phyloP scores from a whole-genome alignment of 2,888 invertebrate genomes.

The Cerastis rubricosa region DNA sequence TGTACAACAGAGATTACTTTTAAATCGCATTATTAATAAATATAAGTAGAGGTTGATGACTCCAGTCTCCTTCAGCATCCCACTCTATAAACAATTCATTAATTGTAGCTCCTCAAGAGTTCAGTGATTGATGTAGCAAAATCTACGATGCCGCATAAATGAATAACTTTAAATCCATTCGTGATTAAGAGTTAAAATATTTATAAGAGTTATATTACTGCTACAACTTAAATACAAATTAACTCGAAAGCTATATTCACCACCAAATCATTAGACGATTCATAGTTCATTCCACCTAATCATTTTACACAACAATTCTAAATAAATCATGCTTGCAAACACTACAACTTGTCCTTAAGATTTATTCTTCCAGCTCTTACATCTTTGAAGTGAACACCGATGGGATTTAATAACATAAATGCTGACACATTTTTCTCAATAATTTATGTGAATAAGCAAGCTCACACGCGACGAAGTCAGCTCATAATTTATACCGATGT shows the following conservation, averaged over 20 bases:
- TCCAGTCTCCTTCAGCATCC: constrained; percentile 19
- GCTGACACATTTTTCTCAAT: constrained; percentile 77
- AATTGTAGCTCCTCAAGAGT: constrained; percentile 46
- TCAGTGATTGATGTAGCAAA: constrained; percentile 56
- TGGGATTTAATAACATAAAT: constrained; percentile 72
- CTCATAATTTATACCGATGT: constrained; percentile 77
- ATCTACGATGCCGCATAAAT: constrained; percentile 51
- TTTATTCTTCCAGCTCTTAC: constrained; percentile 62
- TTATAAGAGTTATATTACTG: constrained; percentile 18
- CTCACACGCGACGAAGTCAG: constrained; percentile 75
- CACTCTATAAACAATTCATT: constrained; percentile 45
- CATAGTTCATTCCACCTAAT: constrained; percentile 51
- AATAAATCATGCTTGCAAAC: constrained; percentile 64
- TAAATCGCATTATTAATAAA: not conserved
- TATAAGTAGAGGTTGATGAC: constrained; percentile 29
- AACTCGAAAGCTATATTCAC: constrained; percentile 49
- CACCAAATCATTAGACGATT: constrained; percentile 55
- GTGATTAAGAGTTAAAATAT: constrained; percentile 49
- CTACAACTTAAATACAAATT: constrained; percentile 51
- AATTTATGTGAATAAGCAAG: constrained; percentile 76
- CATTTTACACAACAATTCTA: constrained; percentile 59
- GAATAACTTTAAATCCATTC: constrained; percentile 42
- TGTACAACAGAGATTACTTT: not conserved
- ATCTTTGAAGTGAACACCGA: constrained; percentile 69
- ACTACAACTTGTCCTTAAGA: constrained; percentile 66